phyloP scores from a whole-genome alignment of 2,797 vertebrate species.

The Dicrostonyx torquatus region DNA sequence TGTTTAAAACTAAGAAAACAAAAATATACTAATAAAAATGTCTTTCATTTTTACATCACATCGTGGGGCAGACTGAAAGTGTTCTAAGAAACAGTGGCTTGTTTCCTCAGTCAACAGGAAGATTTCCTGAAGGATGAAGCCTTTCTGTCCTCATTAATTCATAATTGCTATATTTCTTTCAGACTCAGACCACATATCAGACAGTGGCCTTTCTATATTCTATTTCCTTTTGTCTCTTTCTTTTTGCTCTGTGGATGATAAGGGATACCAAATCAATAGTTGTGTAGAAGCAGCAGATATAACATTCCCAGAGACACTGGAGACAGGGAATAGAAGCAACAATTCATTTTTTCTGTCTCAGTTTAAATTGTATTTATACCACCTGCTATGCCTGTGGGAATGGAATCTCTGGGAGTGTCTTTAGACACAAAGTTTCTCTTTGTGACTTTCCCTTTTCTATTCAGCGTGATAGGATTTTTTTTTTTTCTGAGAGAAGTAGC shows the following conservation, averaged over 20 bases:
- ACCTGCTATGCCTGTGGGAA: constrained; percentile 81
- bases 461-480: constrained; percentile 80
- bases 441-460: constrained; percentile 83
- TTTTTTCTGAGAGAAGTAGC: constrained; percentile 82
- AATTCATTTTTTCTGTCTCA: constrained; percentile 80
- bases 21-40: constrained; percentile 18
- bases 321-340: constrained; percentile 80
- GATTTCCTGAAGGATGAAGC: not conserved
- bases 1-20: not conserved
- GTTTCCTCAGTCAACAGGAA: constrained; percentile 51
- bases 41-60: not conserved
- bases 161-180: constrained; percentile 71
- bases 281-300: constrained; percentile 68
- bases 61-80: not conserved
- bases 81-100: constrained; percentile 5
- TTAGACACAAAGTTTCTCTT: constrained; percentile 84
- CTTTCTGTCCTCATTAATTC: constrained; percentile 68
- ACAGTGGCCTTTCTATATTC: constrained; percentile 74
- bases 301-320: constrained; percentile 75
- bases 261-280: constrained; percentile 68
- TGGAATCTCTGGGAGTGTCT: constrained; percentile 79
- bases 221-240: constrained; percentile 62
- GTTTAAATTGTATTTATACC: constrained; percentile 80
- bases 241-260: constrained; percentile 63
- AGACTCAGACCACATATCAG: constrained; percentile 57